Percentiles rank a stretch among this genome's conserved stretches.
phyloP scores from a whole-genome alignment of 2,113 vertebrate genomes.

The Antennarius striatus region DNA sequence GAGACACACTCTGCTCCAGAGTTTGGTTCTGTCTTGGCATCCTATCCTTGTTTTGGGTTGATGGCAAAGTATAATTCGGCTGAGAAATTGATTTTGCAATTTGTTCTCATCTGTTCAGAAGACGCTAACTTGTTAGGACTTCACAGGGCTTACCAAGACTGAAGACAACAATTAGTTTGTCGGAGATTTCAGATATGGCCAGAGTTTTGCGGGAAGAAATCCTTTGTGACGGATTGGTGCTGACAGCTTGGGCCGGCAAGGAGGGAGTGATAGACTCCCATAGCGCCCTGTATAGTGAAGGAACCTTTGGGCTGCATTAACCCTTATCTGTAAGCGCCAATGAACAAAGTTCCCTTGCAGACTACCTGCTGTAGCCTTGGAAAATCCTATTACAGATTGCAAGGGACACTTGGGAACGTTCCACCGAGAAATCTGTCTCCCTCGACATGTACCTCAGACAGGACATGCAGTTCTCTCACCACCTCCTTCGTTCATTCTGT shows the following conservation, averaged over 20 bases:
- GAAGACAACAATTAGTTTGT: constrained; percentile 97
- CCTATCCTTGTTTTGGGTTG: constrained; percentile 84
- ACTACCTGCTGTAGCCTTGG: constrained; percentile 74
- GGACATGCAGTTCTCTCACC: constrained; percentile 61
- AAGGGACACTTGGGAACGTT: constrained; percentile 62
- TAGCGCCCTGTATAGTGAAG: constrained; percentile 47
- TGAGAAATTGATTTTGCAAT: constrained; percentile 87
- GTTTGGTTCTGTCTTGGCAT: constrained; percentile 70
- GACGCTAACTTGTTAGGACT: constrained; percentile 96
- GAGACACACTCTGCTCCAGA: constrained; percentile 86
- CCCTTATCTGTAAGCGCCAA: constrained; percentile 71
- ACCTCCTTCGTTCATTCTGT: constrained; percentile 49
- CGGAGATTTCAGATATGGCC: constrained; percentile 91
- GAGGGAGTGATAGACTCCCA: constrained; percentile 74
- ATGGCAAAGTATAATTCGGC: constrained; percentile 88
- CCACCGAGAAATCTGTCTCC: constrained; percentile 70
- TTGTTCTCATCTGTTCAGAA: constrained; percentile 84
- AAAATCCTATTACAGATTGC: constrained; percentile 75
- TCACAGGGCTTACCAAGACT: constrained; percentile 85
- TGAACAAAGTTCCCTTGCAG: constrained; percentile 71
- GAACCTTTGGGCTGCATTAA: constrained; percentile 71
- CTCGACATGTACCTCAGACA: constrained; percentile 57
- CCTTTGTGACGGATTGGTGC: constrained; percentile 91
- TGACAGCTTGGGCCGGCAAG: constrained; percentile 88
- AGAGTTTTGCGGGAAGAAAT: constrained; percentile 89